Conservation (phyloP, 1,140 invertebrate species). For the Drosophila aff. region DNA sequence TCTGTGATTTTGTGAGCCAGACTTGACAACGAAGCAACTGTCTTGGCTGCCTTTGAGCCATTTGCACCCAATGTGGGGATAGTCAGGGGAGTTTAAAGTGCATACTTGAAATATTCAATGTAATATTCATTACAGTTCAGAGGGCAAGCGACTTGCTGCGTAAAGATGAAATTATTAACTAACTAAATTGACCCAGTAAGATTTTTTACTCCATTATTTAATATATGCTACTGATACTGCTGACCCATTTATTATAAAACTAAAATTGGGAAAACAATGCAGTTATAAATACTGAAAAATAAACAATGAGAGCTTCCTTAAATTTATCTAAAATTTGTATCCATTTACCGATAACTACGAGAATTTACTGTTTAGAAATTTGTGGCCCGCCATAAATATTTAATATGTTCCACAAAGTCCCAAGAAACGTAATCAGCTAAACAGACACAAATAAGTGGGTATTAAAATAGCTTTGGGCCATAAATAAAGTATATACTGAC, state of each 20-base stretch:
- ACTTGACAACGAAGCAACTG: neutral
- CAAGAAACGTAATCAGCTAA: neutral
- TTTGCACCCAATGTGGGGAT: neutral
- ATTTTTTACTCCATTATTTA: neutral
- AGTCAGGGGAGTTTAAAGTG: neutral
- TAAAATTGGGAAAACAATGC: neutral
- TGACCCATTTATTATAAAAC: neutral
- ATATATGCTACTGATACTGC: neutral
- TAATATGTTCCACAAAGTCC: neutral
- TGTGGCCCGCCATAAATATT: neutral
- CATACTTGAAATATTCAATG: neutral
- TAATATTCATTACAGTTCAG: conserved; percentile 2
- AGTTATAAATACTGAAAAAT: neutral
- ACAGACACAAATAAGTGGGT: neutral
- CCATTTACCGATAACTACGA: neutral
- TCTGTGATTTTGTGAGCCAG: neutral
- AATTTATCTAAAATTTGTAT: neutral
- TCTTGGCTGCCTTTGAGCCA: conserved; percentile 7
- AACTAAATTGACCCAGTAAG: neutral
- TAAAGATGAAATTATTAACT: neutral
- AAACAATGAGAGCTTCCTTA: neutral
- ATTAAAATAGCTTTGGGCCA: conserved; percentile 20
- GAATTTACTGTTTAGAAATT: neutral
- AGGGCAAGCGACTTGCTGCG: neutral
- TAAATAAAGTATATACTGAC: conserved; percentile 6